phyloP scores from a whole-genome alignment of 2,888 invertebrate genomes.

The Campoplex nolae region DNA sequence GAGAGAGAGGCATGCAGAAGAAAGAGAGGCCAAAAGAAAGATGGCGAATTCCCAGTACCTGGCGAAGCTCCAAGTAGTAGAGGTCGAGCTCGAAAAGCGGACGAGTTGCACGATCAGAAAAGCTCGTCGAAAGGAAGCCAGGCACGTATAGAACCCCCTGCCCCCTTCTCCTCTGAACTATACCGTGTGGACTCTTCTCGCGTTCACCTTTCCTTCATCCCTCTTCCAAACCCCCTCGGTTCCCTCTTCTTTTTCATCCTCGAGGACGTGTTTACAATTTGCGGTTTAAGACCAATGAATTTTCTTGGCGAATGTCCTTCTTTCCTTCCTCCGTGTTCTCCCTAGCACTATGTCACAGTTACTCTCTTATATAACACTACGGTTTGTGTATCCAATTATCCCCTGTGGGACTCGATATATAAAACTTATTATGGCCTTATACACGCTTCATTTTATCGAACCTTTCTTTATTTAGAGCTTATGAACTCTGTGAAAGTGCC shows the following conservation, averaged over 20 bases:
- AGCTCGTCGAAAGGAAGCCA: conserved; percentile 70
- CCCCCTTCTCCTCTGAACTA: conserved; percentile 61
- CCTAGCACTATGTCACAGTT: conserved; percentile 6
- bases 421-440: conserved; percentile 28
- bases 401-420: conserved; percentile 14
- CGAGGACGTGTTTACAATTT: conserved; percentile 71
- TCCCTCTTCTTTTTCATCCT: conserved; percentile 59
- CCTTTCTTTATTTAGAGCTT: conserved; percentile 29
- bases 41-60: conserved; percentile 52
- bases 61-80: conserved; percentile 67
- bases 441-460: conserved; percentile 17
- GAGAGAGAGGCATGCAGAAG: conserved; percentile 17
- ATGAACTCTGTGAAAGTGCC: background rate
- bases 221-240: conserved; percentile 23
- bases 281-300: conserved; percentile 68
- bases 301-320: conserved; percentile 57
- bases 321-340: background rate
- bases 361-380: conserved; percentile 8
- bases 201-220: conserved; percentile 21
- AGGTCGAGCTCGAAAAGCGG: conserved; percentile 55
- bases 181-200: conserved; percentile 17
- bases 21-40: conserved; percentile 20
- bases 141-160: conserved; percentile 71
- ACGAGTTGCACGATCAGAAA: conserved; percentile 66
- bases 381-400: conserved; percentile 59